These are phyloP conservation scores for Heliconius melpomene DNA, from an alignment of 1,140 invertebrate genomes.

Conservation along the genomic window DNA sequence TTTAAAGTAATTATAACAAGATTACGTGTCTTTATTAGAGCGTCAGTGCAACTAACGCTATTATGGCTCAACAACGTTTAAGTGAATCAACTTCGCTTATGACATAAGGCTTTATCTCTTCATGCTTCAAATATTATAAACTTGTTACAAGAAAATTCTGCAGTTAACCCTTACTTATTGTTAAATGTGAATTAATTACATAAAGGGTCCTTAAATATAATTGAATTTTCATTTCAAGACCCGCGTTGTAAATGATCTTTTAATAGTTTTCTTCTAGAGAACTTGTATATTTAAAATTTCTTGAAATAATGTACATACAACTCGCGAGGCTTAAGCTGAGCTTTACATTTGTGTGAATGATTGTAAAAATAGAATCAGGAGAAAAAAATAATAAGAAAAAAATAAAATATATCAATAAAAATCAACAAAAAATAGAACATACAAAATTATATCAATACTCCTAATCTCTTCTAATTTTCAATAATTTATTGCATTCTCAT, in stretches of 20 bases:
- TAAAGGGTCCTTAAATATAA: not conserved
- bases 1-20: not conserved
- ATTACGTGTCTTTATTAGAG: slow-evolving; percentile 18
- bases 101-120: slow-evolving; percentile 27
- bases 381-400: no score
- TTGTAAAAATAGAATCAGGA: no score
- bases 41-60: slow-evolving; percentile 27
- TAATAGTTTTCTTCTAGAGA: not conserved
- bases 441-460: no score
- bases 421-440: no score
- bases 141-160: not conserved
- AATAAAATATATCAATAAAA: no score
- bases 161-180: not conserved
- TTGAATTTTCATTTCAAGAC: not conserved
- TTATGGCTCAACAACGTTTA: slow-evolving; percentile 25
- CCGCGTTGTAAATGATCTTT: not conserved
- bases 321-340: no score
- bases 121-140: slow-evolving; percentile 22
- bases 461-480: no score
- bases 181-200: not conserved
- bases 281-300: no score
- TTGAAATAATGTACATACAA: no score
- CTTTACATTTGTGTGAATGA: no score
- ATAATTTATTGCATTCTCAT: no score
- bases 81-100: slow-evolving; percentile 27